These are phyloP conservation scores for Notarius quadriscutis DNA, from an alignment of 2,113 vertebrate species.

Conservation along the genomic window DNA sequence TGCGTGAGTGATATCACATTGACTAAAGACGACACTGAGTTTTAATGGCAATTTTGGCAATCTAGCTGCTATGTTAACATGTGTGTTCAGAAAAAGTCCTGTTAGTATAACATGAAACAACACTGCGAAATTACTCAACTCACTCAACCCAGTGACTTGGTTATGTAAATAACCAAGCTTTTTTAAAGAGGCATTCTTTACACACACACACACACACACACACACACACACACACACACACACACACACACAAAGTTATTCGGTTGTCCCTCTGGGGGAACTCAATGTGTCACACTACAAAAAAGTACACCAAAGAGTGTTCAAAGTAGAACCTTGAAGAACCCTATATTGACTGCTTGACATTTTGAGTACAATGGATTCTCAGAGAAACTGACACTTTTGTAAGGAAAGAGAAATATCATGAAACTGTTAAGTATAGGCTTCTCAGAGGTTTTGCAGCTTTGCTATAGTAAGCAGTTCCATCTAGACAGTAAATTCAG, in stretches of 20 bases:
- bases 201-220: no score
- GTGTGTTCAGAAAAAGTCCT: neutral
- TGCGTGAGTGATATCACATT: no score
- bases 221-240: no score
- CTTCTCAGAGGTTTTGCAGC: neutral
- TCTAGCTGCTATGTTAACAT: no score
- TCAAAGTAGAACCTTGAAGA: neutral
- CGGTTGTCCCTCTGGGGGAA: neutral
- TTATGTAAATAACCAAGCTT: neutral
- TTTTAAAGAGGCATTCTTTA: neutral
- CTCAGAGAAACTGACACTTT: neutral
- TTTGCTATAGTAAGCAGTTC: neutral
- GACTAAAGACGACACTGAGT: no score
- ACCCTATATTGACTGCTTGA: neutral
- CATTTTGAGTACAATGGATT: neutral
- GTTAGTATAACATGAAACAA: neutral
- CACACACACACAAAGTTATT: neutral
- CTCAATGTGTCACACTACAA: neutral
- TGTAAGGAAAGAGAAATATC: neutral
- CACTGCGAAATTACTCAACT: neutral
- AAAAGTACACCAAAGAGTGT: neutral
- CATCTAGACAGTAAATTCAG: constrained; percentile 1
- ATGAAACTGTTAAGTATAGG: neutral
- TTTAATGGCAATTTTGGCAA: no score
- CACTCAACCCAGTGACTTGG: neutral